Conservation (phyloP, 2,113 vertebrate species). For the Datnioides undecimradiatus region DNA sequence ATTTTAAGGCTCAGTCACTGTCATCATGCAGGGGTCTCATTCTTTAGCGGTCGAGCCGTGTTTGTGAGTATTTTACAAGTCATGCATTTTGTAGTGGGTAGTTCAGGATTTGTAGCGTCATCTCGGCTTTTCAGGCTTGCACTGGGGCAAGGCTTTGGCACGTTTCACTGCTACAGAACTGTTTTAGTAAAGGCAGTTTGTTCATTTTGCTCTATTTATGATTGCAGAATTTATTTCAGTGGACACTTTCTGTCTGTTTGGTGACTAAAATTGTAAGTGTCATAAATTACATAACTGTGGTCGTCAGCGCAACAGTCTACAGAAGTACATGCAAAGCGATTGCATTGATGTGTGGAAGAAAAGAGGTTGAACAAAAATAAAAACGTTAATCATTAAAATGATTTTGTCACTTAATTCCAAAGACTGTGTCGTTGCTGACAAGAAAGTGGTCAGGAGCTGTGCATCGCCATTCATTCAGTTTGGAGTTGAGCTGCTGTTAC, state of each 20-base stretch:
- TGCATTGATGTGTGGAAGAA: neutral
- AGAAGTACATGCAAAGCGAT: neutral
- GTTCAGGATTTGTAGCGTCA: slow-evolving; percentile 42
- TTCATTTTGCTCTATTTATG: slow-evolving; percentile 8
- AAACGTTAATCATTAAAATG: neutral
- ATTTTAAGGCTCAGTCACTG: slow-evolving; percentile 47
- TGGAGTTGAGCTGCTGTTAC: slow-evolving; percentile 43
- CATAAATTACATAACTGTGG: neutral
- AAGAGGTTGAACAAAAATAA: neutral
- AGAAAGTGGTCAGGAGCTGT: slow-evolving; percentile 2
- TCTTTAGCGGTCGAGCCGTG: slow-evolving; percentile 13
- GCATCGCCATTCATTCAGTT: slow-evolving; percentile 38
- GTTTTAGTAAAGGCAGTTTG: slow-evolving; percentile 18
- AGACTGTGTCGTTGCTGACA: neutral
- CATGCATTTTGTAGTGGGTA: slow-evolving; percentile 66
- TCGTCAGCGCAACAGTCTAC: neutral
- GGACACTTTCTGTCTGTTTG: neutral
- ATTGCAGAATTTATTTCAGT: neutral
- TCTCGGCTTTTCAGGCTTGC: slow-evolving; percentile 26
- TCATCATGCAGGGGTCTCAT: slow-evolving; percentile 39
- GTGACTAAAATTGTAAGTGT: neutral
- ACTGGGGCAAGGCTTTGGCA: neutral
- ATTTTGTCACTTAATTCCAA: neutral
- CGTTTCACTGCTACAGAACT: slow-evolving; percentile 20
- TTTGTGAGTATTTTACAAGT: slow-evolving; percentile 58